These are phyloP conservation scores for Liasis olivaceus DNA, from an alignment of 2,797 vertebrate genomes.

Conservation along the genomic window DNA sequence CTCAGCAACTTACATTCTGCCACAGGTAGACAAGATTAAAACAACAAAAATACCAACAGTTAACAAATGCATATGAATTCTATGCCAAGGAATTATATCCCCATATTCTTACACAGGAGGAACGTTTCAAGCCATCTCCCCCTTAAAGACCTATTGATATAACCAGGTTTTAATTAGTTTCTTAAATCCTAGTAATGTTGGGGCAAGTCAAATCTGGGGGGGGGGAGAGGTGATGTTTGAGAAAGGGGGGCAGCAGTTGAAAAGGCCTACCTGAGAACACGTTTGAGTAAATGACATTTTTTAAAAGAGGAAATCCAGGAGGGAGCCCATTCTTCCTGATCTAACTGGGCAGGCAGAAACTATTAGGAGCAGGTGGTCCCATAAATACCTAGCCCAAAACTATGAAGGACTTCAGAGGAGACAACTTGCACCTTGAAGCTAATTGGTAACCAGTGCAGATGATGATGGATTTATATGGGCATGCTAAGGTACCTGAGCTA, in stretches of 20 bases:
- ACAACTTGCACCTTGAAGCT: not conserved
- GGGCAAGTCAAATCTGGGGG: not conserved
- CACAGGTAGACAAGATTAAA: not conserved
- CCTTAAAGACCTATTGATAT: too few species aligned
- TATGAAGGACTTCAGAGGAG: not conserved
- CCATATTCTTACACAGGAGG: too few species aligned
- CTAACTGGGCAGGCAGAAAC: not conserved
- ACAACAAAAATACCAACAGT: not conserved
- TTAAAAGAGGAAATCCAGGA: not conserved
- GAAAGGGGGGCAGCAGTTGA: not conserved
- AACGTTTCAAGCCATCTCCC: too few species aligned
- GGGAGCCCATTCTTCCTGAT: not conserved
- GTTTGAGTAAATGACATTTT: not conserved
- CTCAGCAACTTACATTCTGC: not conserved
- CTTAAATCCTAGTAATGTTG: not conserved
- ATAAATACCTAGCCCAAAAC: not conserved
- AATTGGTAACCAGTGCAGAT: not conserved
- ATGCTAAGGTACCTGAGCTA: not conserved
- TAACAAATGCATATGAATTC: too few species aligned
- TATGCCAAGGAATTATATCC: too few species aligned
- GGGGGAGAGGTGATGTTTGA: too few species aligned
- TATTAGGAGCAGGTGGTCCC: not conserved
- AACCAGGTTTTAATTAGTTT: too few species aligned
- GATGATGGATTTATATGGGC: not conserved
- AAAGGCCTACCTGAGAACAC: not conserved